These are phyloP conservation scores for Mesorhabditis belari DNA, from an alignment of 2,888 invertebrate species.

Conservation along the genomic window DNA sequence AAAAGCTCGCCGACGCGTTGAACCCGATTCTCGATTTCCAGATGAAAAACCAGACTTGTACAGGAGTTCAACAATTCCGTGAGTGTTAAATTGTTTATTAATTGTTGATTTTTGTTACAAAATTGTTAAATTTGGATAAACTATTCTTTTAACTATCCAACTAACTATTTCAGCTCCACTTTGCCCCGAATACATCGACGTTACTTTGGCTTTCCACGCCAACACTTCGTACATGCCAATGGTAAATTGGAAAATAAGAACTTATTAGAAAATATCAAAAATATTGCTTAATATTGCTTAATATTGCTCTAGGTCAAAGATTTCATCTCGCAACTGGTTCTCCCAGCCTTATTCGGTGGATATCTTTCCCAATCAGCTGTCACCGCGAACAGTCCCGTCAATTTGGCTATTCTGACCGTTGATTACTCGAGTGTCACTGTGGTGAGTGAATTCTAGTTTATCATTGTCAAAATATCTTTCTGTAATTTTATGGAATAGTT, in stretches of 20 bases:
- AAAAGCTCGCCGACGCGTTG: background rate
- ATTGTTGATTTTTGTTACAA: too few relatives aligned
- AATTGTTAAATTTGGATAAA: background rate
- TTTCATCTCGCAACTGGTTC: background rate
- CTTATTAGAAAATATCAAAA: too few relatives aligned
- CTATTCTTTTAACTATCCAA: background rate
- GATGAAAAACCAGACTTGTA: background rate
- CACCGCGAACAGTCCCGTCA: background rate
- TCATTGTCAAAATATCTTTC: too few relatives aligned
- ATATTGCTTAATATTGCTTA: too few relatives aligned
- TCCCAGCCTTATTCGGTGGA: background rate
- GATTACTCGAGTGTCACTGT: background rate
- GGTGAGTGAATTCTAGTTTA: too few relatives aligned
- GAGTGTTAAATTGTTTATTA: background rate
- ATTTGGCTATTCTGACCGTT: background rate
- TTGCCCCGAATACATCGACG: background rate
- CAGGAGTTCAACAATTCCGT: background rate
- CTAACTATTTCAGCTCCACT: background rate
- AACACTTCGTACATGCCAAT: background rate
- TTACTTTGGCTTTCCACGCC: background rate
- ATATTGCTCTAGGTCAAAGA: background rate
- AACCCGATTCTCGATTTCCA: background rate
- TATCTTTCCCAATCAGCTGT: background rate
- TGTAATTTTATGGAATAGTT: background rate
- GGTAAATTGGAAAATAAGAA: background rate